A percentile compares a stretch with the other conserved stretches of the same genome.
phyloP scores from a whole-genome alignment of 2,888 invertebrate species.

The Agelastica alni region DNA sequence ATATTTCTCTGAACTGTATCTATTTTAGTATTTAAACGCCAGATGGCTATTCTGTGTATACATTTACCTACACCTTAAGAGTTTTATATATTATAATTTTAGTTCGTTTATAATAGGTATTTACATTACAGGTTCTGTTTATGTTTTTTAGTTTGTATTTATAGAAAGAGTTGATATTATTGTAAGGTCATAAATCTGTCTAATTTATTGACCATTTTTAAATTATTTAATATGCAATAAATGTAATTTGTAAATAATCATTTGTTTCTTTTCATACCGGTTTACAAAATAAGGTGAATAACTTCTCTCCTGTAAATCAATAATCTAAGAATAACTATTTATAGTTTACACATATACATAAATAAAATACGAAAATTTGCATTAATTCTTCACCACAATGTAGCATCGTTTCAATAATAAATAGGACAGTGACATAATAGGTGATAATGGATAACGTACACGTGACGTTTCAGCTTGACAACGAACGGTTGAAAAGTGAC shows the following conservation, averaged over 20 bases:
- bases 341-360: no score
- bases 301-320: no score
- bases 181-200: constrained; percentile 30
- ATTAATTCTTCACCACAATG: no score
- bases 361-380: no score
- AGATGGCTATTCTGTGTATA: constrained; percentile 56
- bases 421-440: no score
- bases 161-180: constrained; percentile 37
- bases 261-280: constrained; percentile 6
- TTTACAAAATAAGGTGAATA: not conserved
- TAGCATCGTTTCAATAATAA: no score
- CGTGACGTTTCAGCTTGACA: no score
- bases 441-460: no score
- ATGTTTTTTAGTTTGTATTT: constrained; percentile 44
- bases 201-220: constrained; percentile 31
- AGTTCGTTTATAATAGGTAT: constrained; percentile 49
- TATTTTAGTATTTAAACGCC: constrained; percentile 52
- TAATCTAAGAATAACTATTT: no score
- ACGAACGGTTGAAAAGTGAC: no score
- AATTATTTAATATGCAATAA: constrained; percentile 36
- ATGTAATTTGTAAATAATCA: constrained; percentile 31
- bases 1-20: constrained; percentile 54
- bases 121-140: constrained; percentile 46
- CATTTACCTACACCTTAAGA: constrained; percentile 55
- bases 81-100: constrained; percentile 52